Evolutionary conservation across 1,140 invertebrate genomes (phyloP).

Genomic region (Pogonomyrmex barbatus): DNA sequence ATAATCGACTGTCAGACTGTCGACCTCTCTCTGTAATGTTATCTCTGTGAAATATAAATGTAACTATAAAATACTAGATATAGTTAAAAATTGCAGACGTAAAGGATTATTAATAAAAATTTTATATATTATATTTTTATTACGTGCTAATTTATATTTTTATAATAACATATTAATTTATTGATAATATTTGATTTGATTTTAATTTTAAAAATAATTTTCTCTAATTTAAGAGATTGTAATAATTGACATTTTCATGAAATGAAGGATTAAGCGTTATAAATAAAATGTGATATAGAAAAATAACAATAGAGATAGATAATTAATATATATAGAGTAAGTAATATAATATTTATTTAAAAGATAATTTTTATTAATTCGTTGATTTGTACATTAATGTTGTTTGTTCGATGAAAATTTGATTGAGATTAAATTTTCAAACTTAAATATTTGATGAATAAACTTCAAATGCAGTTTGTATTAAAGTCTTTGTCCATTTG

Average conservation of each 20-base stretch:
- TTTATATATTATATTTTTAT: neutral
- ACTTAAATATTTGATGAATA: conserved; percentile 9
- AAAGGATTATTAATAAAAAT: neutral
- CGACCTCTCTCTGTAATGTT: neutral
- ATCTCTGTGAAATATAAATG: neutral
- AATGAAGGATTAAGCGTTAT: neutral
- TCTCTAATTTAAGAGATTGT: neutral
- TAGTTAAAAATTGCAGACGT: neutral
- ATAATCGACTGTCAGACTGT: neutral
- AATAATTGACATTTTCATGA: neutral
- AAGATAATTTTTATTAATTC: neutral
- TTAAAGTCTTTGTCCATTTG: neutral
- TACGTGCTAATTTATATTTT: neutral
- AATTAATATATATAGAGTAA: neutral
- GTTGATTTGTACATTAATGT: neutral
- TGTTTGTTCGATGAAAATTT: neutral
- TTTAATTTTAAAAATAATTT: neutral
- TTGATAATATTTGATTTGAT: neutral
- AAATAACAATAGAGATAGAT: neutral
- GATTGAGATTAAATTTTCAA: conserved; percentile 24
- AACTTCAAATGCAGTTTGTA: conserved; percentile 2
- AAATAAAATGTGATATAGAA: neutral
- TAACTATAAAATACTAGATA: conserved; percentile 26
- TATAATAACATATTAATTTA: neutral
- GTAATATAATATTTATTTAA: neutral